Evolutionary conservation across 1,140 invertebrate species (phyloP).

Genomic region (Mactra quadrangularis): DNA sequence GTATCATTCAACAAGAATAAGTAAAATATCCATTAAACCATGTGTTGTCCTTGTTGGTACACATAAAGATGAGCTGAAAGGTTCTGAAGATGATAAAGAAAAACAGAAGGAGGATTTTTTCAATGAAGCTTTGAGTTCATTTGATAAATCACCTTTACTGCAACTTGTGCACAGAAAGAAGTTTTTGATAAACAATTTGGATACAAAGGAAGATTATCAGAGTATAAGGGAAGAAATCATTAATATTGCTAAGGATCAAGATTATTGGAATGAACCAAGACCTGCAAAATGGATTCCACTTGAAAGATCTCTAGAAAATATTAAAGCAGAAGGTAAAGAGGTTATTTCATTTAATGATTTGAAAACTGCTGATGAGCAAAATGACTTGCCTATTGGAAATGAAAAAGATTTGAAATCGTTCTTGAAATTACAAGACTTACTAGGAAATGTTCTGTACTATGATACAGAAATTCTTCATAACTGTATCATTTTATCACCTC

Average conservation of each 20-base stretch:
- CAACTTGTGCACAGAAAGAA: conserved; percentile 13
- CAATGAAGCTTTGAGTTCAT: conserved; percentile 35
- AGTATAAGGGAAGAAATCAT: conserved; percentile 3
- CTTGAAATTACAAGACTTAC: conserved; percentile 17
- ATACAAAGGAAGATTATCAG: background rate
- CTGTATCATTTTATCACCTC: conserved; percentile 19
- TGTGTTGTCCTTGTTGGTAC: conserved; percentile 40
- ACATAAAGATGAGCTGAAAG: conserved; percentile 29
- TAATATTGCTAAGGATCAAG: conserved; percentile 4
- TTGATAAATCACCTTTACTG: conserved; percentile 8
- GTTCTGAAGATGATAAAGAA: conserved; percentile 41
- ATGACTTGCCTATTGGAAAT: background rate
- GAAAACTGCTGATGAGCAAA: background rate
- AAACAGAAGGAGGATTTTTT: conserved; percentile 41
- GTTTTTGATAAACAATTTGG: conserved; percentile 33
- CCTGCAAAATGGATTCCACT: conserved; percentile 40
- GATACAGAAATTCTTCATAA: conserved; percentile 11
- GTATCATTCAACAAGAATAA: background rate
- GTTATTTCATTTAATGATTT: conserved; percentile 23
- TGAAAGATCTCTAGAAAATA: conserved; percentile 6
- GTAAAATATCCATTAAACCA: conserved; percentile 1
- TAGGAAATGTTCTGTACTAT: conserved; percentile 38
- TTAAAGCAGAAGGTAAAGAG: conserved; percentile 24
- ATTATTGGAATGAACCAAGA: conserved; percentile 24
- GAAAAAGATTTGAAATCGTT: conserved; percentile 8